Evolutionary conservation across 1,140 invertebrate genomes (phyloP).

Genomic region (Coelopa frigida): DNA sequence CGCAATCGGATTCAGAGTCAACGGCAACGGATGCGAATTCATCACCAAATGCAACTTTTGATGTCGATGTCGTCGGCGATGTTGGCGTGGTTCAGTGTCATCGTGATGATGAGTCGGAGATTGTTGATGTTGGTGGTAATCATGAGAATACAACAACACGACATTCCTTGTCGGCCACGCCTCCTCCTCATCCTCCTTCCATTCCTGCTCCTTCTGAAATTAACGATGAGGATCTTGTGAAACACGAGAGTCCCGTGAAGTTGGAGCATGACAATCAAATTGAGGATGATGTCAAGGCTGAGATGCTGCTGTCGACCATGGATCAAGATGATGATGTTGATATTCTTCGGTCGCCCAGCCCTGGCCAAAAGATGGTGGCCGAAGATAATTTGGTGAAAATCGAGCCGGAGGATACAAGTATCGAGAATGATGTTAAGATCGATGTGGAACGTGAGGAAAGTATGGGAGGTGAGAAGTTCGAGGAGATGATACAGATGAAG

Average conservation of each 20-base stretch:
- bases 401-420: constrained; percentile 36
- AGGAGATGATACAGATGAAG: constrained; percentile 31
- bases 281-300: too few species aligned
- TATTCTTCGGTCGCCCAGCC: constrained; percentile 37
- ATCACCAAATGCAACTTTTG: constrained; percentile 22
- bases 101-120: background rate
- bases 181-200: too few species aligned
- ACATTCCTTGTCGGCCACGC: too few species aligned
- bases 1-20: too few species aligned
- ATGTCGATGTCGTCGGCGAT: constrained; percentile 31
- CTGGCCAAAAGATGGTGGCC: constrained; percentile 38
- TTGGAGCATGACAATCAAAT: too few species aligned
- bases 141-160: constrained; percentile 1
- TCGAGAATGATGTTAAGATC: constrained; percentile 36
- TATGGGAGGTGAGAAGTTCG: constrained; percentile 36
- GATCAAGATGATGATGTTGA: constrained; percentile 42
- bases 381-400: constrained; percentile 42
- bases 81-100: too few species aligned
- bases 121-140: constrained; percentile 2
- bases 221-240: too few species aligned
- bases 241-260: too few species aligned
- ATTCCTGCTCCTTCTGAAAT: too few species aligned
- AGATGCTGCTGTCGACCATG: too few species aligned
- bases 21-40: too few species aligned
- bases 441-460: constrained; percentile 42